phyloP scores from a whole-genome alignment of 2,888 invertebrate species.

The Dendrolimus pini region DNA sequence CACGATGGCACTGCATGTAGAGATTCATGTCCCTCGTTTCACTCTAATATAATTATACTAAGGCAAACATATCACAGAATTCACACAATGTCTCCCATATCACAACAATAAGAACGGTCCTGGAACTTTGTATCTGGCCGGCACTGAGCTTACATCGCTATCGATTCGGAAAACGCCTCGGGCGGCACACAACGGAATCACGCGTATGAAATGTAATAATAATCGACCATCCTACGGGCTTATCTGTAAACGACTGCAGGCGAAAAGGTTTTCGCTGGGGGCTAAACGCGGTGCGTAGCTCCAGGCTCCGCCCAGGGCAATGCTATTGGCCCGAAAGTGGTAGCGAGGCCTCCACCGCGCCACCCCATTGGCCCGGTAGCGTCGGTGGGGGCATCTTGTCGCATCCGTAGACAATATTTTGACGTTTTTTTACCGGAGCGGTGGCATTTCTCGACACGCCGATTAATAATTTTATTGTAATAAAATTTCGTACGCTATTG shows the following conservation, averaged over 20 bases:
- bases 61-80: constrained; percentile 73
- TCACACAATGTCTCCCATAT: constrained; percentile 35
- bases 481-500: constrained; percentile 51
- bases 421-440: constrained; percentile 62
- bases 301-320: constrained; percentile 67
- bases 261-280: constrained; percentile 75
- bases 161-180: constrained; percentile 57
- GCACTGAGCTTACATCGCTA: constrained; percentile 47
- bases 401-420: constrained; percentile 62
- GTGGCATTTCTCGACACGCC: constrained; percentile 68
- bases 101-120: constrained; percentile 38
- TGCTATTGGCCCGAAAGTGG: constrained; percentile 63
- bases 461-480: constrained; percentile 60
- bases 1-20: constrained; percentile 74
- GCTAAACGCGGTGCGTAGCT: constrained; percentile 69
- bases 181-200: constrained; percentile 60
- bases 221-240: constrained; percentile 75
- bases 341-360: constrained; percentile 42
- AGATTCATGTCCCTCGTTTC: constrained; percentile 56
- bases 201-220: constrained; percentile 69
- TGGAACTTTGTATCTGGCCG: constrained; percentile 33
- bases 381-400: constrained; percentile 51
- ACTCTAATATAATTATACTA: constrained; percentile 43
- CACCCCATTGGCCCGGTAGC: constrained; percentile 59
- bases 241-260: constrained; percentile 76